Conservation (phyloP, 2,797 vertebrate species). For the Hylomyscus alleni region DNA sequence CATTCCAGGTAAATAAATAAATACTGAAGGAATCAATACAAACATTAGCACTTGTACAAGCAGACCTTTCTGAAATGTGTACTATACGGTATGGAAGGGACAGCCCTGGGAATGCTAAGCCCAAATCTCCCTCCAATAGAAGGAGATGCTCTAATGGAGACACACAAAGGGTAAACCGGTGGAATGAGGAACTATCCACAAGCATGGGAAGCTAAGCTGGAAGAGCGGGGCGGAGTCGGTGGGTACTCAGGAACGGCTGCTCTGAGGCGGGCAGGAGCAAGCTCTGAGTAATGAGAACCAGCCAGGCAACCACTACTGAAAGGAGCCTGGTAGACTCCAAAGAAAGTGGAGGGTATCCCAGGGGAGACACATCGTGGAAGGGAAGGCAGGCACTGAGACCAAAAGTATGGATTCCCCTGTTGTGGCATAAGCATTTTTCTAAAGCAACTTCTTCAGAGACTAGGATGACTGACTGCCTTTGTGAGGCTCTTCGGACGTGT, state of each 20-base stretch:
- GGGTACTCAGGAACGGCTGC: not conserved
- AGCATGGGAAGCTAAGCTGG: not conserved
- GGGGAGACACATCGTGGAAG: not conserved
- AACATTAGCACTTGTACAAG: not conserved
- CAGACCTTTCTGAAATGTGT: not conserved
- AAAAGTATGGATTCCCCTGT: not conserved
- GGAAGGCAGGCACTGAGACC: not conserved
- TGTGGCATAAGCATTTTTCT: slow-evolving; percentile 5
- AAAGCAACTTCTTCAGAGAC: not conserved
- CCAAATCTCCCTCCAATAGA: not conserved
- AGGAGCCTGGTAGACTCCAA: not conserved
- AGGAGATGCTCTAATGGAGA: not conserved
- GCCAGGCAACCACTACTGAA: not conserved
- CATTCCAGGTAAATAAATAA: slow-evolving; percentile 26
- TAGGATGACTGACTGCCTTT: not conserved
- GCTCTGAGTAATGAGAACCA: not conserved
- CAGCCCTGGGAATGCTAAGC: not conserved
- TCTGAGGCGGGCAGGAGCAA: not conserved
- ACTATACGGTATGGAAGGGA: not conserved
- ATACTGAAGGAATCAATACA: not conserved
- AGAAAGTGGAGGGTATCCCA: not conserved
- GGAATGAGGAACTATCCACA: not conserved
- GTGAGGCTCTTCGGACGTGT: not conserved
- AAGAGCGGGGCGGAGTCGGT: not conserved
- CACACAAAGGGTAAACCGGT: not conserved